These are phyloP conservation scores for Spongilla lacustris DNA, from an alignment of 37 sponge, comb jelly and placozoan genomes.

Conservation along the genomic window DNA sequence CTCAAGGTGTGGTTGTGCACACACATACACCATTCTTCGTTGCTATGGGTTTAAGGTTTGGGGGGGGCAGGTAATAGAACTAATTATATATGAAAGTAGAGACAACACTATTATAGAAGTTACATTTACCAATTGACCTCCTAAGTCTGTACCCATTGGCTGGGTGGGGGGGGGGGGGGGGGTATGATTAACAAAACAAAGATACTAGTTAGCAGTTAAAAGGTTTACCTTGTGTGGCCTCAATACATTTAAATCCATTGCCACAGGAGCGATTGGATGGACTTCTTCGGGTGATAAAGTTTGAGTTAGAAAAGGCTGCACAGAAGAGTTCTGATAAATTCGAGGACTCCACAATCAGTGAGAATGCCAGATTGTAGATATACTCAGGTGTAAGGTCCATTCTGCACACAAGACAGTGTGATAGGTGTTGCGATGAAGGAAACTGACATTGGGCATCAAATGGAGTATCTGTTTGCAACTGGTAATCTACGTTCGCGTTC, in stretches of 20 bases:
- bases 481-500: constrained; percentile 80
- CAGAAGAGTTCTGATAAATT: constrained; percentile 40
- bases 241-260: neutral
- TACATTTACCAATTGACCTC: too few species aligned
- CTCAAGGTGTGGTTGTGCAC: constrained; percentile 50
- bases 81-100: too few species aligned
- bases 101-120: too few species aligned
- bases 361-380: neutral
- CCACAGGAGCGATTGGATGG: constrained; percentile 63
- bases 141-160: too few species aligned
- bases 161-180: too few species aligned
- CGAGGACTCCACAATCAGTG: constrained; percentile 32
- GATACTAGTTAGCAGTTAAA: too few species aligned
- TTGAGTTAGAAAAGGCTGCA: constrained; percentile 60
- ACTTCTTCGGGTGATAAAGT: constrained; percentile 23
- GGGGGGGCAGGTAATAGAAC: too few species aligned
- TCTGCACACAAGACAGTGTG: constrained; percentile 13
- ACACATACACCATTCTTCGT: neutral
- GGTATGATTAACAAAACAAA: too few species aligned
- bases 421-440: constrained; percentile 27
- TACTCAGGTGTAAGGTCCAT: neutral
- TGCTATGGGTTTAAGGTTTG: neutral
- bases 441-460: constrained; percentile 73
- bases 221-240: too few species aligned
- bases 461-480: constrained; percentile 91